Evolutionary conservation across 2,888 invertebrate species (phyloP).

Genomic region (Elysia crispata): DNA sequence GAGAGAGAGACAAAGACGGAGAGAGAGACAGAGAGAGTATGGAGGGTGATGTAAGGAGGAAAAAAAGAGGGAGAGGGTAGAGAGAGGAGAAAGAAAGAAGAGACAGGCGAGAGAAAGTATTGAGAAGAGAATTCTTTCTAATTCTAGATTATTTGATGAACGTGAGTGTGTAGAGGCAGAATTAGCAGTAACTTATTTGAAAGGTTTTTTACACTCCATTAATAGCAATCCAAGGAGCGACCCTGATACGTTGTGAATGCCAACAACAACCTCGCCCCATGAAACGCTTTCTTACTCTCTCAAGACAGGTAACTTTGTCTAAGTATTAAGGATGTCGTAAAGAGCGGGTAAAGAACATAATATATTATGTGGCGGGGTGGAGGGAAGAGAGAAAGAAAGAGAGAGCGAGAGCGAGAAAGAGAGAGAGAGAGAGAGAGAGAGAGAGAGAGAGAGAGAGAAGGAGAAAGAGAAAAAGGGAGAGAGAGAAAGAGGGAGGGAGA

Average conservation of each 20-base stretch:
- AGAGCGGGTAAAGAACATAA: too few species aligned
- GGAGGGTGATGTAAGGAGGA: not conserved
- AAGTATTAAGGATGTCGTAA: too few species aligned
- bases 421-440: conserved; percentile 17
- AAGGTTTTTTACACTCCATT: too few species aligned
- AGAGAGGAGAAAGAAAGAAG: not conserved
- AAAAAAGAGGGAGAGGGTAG: not conserved
- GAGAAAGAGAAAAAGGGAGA: not conserved
- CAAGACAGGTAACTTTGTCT: too few species aligned
- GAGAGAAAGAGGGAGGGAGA: not conserved
- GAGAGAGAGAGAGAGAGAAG: not conserved
- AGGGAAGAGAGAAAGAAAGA: not conserved
- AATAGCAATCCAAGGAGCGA: too few species aligned
- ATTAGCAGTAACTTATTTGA: too few species aligned
- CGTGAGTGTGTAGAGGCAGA: too few species aligned
- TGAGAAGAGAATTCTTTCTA: too few species aligned
- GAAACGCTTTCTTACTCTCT: too few species aligned
- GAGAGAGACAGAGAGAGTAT: not conserved
- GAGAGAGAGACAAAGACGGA: conserved; percentile 2
- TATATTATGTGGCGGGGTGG: not conserved
- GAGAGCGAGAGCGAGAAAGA: conserved; percentile 19
- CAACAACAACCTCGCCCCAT: too few species aligned
- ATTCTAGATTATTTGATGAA: too few species aligned
- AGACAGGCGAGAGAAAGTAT: conserved; percentile 2
- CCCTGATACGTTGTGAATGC: too few species aligned